These are phyloP conservation scores for Pimephales promelas DNA, from an alignment of 2,113 vertebrate species.

Conservation along the genomic window DNA sequence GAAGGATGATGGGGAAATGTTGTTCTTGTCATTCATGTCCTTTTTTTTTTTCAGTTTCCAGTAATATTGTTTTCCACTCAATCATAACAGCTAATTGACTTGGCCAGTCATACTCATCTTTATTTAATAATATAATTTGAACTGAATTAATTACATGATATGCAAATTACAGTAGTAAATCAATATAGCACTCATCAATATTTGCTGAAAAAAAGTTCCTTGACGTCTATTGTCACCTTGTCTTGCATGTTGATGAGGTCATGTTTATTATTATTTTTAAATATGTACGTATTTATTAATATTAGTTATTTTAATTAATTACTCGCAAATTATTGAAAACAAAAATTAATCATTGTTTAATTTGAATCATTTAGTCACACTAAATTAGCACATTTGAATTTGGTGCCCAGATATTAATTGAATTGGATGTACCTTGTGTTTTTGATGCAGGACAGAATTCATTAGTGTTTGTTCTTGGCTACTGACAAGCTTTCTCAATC, in stretches of 20 bases:
- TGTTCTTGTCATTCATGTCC: not conserved
- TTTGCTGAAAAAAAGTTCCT: no score
- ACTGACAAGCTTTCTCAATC: not conserved
- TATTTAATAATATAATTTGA: not conserved
- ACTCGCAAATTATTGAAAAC: not conserved
- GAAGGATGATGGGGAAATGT: not conserved
- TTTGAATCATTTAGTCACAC: not conserved
- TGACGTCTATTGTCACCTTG: no score
- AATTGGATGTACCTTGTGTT: not conserved
- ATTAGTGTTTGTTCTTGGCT: not conserved
- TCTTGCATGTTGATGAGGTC: no score
- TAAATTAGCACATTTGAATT: not conserved
- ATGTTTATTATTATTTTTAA: no score
- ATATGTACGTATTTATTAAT: not conserved
- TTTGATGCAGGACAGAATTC: not conserved
- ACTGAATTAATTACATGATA: not conserved
- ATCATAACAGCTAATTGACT: no score
- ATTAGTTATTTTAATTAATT: not conserved
- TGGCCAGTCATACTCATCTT: no score
- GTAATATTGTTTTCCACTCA: not conserved
- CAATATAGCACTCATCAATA: no score
- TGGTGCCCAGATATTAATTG: not conserved
- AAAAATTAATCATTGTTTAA: not conserved
- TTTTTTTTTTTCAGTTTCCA: not conserved
- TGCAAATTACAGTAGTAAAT: no score